Base-by-base conservation (phyloP, 2,113 vertebrate genomes). In the Xenopus laevis region DNA sequence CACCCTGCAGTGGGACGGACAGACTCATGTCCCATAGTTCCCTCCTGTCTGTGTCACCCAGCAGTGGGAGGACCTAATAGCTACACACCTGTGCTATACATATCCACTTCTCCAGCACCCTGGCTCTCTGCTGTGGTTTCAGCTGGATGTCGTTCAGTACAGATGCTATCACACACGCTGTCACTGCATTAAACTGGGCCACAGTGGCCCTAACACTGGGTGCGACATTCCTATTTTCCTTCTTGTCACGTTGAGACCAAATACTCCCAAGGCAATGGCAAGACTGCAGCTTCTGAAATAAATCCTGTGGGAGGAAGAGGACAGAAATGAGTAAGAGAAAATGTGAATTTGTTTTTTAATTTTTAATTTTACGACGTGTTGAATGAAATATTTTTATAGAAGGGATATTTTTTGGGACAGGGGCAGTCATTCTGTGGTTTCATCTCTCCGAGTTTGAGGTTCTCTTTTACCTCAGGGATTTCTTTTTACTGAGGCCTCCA, bases 211-310 rank as follows among this genome's bases (percentile, higher is more conserved):
- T 87, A 74, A 94, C 90, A 0, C 93, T 94, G 20, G 94, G 88
- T 4, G 91, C 91, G 71, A 86, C 79, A 76, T 91, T 84, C 1
- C 79, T 74, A n/a, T 91, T 89, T 60, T 92, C 92, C 0, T 94
- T 93, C 79, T 93, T 93, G 81, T 93, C 94, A 11, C 95, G 83
- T 69, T 95, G 94, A 0, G 95, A 96, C 95, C 95, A 96, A 55
- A 96, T 83, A 0, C 93, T 93, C 71, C 94, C 95, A 81, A 96
- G 83, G 84, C 95, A 96, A 71, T 96, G 93, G 74, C 89, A 95
- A 0, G 91, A 88, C 0, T 88, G 82, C 74, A 96, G 91, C 61
- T 80, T 89, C 3, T 78, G 81, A 65, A 95, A 96, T 11, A 96
- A 89, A 27, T 91, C 88, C 95, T 96, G 86, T 11, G 73, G 30